These are phyloP conservation scores for Amitus sp. DNA, from an alignment of 2,888 invertebrate genomes.

Conservation along the genomic window DNA sequence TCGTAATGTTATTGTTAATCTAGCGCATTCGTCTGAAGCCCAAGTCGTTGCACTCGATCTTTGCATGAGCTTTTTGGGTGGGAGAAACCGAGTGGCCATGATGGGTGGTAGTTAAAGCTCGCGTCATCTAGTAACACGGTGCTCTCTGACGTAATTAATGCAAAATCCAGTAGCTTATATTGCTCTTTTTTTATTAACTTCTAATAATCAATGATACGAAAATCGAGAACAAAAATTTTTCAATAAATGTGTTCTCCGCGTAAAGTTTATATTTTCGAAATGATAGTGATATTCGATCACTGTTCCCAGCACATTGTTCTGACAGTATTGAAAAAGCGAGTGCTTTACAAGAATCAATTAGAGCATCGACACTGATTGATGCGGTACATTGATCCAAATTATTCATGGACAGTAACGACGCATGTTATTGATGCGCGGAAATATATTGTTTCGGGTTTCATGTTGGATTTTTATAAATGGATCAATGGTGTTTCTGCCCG, in stretches of 20 bases:
- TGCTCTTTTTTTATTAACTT: too few species aligned
- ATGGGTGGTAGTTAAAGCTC: neutral
- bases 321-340: neutral
- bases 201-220: too few species aligned
- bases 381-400: neutral
- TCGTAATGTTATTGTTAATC: too few species aligned
- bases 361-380: neutral
- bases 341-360: neutral
- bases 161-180: too few species aligned
- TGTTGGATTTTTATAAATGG: too few species aligned
- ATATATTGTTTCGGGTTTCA: neutral
- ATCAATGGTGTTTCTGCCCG: too few species aligned
- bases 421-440: neutral
- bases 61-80: neutral
- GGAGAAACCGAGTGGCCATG: neutral
- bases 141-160: neutral
- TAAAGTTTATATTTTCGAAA: too few species aligned
- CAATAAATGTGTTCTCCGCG: too few species aligned
- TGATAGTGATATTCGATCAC: neutral
- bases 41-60: neutral
- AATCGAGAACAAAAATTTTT: too few species aligned
- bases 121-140: neutral
- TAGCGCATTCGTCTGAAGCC: neutral
- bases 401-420: neutral
- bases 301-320: neutral